Evolutionary conservation across 2,888 invertebrate species (phyloP).

Genomic region (Rambutsinella grinnellia): DNA sequence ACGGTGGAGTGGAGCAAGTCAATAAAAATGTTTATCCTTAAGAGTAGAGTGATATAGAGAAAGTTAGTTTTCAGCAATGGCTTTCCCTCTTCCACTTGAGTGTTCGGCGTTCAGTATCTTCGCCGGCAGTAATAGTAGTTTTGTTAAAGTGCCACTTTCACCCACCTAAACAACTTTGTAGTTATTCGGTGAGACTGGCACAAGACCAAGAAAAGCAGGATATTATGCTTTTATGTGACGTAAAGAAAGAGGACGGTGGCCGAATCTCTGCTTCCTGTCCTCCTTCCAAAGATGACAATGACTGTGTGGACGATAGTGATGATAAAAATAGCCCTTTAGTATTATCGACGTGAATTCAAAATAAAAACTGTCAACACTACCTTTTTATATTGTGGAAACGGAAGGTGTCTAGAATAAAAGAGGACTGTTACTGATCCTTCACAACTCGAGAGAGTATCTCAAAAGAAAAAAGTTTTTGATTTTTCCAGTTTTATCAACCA

Average conservation of each 20-base stretch:
- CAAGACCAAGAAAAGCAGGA: conserved; percentile 20
- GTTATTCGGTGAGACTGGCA: conserved; percentile 13
- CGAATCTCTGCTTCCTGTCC: conserved; percentile 1
- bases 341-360: conserved; percentile 6
- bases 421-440: not conserved
- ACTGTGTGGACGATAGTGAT: conserved; percentile 2
- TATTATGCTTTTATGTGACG: conserved; percentile 26
- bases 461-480: not conserved
- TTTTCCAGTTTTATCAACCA: not conserved
- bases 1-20: not conserved
- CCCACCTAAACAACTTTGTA: conserved; percentile 2
- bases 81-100: conserved; percentile 1
- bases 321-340: conserved; percentile 21
- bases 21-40: conserved; percentile 4
- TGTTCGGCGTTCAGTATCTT: not conserved
- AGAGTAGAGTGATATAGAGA: not conserved
- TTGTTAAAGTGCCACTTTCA: conserved; percentile 3
- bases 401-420: not conserved
- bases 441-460: too few species aligned
- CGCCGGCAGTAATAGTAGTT: not conserved
- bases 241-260: conserved; percentile 12
- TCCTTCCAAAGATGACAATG: conserved; percentile 5
- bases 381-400: not conserved
- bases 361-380: not conserved
- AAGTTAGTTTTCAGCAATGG: conserved; percentile 29